phyloP scores from a whole-genome alignment of 2,888 invertebrate species.

The Erebia epiphron region DNA sequence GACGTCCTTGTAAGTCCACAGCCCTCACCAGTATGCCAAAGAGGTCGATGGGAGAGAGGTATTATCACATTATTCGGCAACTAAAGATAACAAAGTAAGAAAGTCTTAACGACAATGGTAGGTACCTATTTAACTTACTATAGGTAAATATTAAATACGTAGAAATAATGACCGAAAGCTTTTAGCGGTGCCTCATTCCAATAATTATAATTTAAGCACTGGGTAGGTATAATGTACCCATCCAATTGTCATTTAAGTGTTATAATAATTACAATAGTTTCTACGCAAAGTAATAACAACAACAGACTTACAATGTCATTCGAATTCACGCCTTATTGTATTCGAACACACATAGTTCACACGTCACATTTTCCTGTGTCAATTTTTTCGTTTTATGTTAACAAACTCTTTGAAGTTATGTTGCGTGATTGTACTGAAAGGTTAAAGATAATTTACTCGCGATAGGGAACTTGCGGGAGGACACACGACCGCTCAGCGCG shows the following conservation, averaged over 20 bases:
- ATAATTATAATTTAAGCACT: slow-evolving; percentile 12
- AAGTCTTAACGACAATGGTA: too few relatives aligned
- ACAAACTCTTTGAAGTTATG: slow-evolving; percentile 32
- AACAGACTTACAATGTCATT: slow-evolving; percentile 47
- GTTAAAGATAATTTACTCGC: slow-evolving; percentile 42
- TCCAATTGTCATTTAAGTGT: slow-evolving; percentile 22
- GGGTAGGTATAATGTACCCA: slow-evolving; percentile 6
- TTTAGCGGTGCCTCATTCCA: slow-evolving; percentile 16
- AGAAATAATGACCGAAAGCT: neutral
- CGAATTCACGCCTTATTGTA: slow-evolving; percentile 43
- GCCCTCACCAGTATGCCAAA: too few relatives aligned
- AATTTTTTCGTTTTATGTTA: slow-evolving; percentile 32
- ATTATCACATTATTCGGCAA: too few relatives aligned
- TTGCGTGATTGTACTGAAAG: slow-evolving; percentile 40
- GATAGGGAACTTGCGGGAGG: slow-evolving; percentile 23
- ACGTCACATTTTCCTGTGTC: slow-evolving; percentile 51
- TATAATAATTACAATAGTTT: slow-evolving; percentile 22
- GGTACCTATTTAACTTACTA: too few relatives aligned
- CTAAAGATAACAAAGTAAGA: too few relatives aligned
- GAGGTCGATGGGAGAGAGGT: too few relatives aligned
- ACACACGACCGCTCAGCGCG: slow-evolving; percentile 44
- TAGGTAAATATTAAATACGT: neutral
- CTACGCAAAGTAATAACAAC: slow-evolving; percentile 19
- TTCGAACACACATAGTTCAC: slow-evolving; percentile 33
- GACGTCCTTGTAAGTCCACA: too few relatives aligned